Evolutionary conservation across 2,797 vertebrate genomes (phyloP), one percentile per base, ranked within the genome.

Genomic region (Pygocentrus nattereri): DNA sequence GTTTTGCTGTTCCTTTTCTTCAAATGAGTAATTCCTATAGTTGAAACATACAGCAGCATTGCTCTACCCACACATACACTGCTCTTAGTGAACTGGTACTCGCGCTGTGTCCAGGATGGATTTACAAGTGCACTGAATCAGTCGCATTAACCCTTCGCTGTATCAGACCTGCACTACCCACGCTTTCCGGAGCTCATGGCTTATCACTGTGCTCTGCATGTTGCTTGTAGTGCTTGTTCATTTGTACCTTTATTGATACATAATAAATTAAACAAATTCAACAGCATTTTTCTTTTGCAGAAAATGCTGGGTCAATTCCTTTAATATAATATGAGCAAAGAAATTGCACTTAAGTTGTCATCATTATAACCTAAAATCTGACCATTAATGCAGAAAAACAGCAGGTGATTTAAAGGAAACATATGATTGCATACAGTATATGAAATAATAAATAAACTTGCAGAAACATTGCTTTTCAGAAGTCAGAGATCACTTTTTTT

Each of bases 11-110:
- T 70, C 58, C 64, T 67, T 72, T 81, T 47, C 79, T 78, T 62
- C 69, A 81, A 80, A 77, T 85, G 78, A 85, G 74, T 80, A 81
- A 83, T 85, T 81, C 56, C 70, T 61, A 56, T 79, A 76, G 59
- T 75, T 79, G 59, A 79, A 82, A 68, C 59, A 16, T 69, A 30
- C 38, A 44, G n/a, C 13, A 0, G 21, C 50, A 69, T 23, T 41
- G 44, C 52, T 25, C 31, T 71, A 70, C 65, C 18, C 62, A 73
- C 30, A 52, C 54, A 76, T 15, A 79, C 4, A 68, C 31, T 56
- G 31, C 47, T 47, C 69, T 79, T 70, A 71, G 65, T 61, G 19
- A 64, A n/a, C n/a, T 34, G 27, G 30, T 54, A 19, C 27, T 54
- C 18, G 49, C 6, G 44, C 47, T 52, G 52, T 54, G 69, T 62